phyloP scores from a whole-genome alignment of 2,113 vertebrate species.

The Strix aluco region DNA sequence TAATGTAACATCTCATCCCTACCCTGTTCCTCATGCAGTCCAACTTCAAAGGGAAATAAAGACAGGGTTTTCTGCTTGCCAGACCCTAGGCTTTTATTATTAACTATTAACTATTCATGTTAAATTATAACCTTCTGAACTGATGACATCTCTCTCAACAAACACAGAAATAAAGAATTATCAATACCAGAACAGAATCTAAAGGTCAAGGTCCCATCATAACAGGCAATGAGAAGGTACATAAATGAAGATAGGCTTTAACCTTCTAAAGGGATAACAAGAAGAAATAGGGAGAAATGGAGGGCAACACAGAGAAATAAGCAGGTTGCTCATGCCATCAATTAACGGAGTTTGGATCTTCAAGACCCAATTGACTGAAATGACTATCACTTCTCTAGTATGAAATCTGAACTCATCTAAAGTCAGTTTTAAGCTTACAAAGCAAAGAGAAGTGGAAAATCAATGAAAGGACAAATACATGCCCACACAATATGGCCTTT shows the following conservation, averaged over 20 bases:
- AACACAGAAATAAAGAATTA: background rate
- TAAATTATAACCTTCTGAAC: background rate
- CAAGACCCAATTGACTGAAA: background rate
- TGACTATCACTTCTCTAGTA: background rate
- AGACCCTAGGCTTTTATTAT: background rate
- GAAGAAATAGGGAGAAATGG: background rate
- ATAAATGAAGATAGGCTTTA: background rate
- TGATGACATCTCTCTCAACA: background rate
- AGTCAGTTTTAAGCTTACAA: background rate
- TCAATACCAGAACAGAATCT: background rate
- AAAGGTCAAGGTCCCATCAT: background rate
- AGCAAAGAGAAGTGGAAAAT: background rate
- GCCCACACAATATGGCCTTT: background rate
- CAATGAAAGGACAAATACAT: background rate
- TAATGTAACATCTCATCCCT: background rate
- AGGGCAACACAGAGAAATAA: background rate
- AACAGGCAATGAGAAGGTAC: background rate
- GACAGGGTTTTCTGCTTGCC: background rate
- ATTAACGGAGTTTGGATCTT: background rate
- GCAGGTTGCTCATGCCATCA: background rate
- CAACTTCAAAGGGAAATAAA: background rate
- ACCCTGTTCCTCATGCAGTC: background rate
- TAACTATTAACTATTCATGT: background rate
- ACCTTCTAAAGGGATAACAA: background rate
- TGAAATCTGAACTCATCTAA: background rate